These are phyloP conservation scores for Crotophaga sulcirostris DNA, from an alignment of 2,113 vertebrate genomes.

Conservation along the genomic window DNA sequence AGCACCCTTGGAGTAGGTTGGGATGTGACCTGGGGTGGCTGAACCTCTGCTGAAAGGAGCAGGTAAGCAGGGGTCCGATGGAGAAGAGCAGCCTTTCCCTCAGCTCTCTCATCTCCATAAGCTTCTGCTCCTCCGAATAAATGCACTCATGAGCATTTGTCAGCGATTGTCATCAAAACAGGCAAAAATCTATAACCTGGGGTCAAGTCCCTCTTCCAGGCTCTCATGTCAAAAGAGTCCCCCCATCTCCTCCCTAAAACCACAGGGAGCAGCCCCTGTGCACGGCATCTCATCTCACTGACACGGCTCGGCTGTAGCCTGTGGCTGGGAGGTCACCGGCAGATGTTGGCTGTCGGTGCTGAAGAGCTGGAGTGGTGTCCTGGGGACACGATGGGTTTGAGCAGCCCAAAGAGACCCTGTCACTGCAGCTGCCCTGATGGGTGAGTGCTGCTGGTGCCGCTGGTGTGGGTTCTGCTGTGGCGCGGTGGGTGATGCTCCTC, in stretches of 20 bases:
- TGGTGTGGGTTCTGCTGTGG: accelerated
- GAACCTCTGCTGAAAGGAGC: background rate
- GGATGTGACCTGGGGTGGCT: background rate
- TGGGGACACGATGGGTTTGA: accelerated
- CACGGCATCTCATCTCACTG: accelerated
- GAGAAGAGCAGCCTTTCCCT: background rate
- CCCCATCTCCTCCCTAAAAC: background rate
- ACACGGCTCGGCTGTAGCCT: background rate
- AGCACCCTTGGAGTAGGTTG: background rate
- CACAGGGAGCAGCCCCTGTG: background rate
- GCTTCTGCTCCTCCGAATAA: background rate
- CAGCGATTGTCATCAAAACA: background rate
- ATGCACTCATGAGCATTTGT: background rate
- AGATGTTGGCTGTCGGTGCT: background rate
- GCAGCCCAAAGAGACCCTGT: background rate
- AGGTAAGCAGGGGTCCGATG: background rate
- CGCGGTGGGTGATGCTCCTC: background rate
- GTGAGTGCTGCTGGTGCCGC: background rate
- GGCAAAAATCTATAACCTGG: background rate
- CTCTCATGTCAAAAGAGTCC: background rate
- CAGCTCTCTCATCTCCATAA: background rate
- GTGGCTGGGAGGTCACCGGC: background rate
- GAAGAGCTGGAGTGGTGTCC: background rate
- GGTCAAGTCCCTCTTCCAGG: background rate
- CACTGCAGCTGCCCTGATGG: background rate